Percentiles rank a stretch among this genome's conserved stretches.
Evolutionary conservation across 2,888 invertebrate genomes (phyloP).

Genomic region (Strigamia maritima): DNA sequence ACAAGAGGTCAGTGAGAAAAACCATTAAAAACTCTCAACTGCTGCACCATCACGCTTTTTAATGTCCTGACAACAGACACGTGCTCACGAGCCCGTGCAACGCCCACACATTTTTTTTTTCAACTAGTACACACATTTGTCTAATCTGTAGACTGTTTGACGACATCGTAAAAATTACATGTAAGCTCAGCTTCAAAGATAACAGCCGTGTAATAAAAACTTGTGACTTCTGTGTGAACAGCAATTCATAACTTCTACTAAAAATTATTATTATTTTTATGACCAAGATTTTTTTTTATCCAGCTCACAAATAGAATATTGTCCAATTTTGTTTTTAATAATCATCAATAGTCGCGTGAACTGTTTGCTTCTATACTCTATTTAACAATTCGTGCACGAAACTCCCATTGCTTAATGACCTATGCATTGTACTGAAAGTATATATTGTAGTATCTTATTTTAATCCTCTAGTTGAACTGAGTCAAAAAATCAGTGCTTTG

Average conservation of each 20-base stretch:
- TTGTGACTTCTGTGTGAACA: not conserved
- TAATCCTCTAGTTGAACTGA: no score
- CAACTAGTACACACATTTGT: not conserved
- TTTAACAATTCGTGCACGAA: no score
- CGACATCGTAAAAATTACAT: constrained; percentile 1
- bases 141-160: constrained; percentile 15
- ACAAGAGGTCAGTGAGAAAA: not conserved
- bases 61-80: not conserved
- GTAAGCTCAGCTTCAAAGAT: not conserved
- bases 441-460: no score
- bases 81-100: not conserved
- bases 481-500: no score
- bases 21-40: not conserved
- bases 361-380: no score
- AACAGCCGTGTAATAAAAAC: not conserved
- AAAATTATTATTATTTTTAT: not conserved
- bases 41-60: not conserved
- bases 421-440: no score
- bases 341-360: no score
- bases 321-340: no score
- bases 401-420: no score
- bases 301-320: no score
- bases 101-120: not conserved
- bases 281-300: no score
- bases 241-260: not conserved